Evolutionary conservation across 2,113 vertebrate genomes (phyloP).

Genomic region (Ursus arctos): DNA sequence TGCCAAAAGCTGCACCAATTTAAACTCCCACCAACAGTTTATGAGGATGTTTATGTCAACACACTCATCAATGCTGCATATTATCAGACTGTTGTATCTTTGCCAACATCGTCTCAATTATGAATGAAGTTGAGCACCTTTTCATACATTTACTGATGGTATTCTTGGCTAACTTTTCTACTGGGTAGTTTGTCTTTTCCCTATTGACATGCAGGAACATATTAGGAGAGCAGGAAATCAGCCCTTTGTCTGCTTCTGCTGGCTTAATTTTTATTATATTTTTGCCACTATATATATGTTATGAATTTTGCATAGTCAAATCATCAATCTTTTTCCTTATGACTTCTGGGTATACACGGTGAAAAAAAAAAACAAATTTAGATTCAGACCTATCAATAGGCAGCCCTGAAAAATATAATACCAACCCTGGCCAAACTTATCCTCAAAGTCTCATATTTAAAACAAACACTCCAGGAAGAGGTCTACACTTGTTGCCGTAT

Average conservation of each 20-base stretch:
- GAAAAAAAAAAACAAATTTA: background rate
- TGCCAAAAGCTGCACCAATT: background rate
- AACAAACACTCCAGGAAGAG: constrained; percentile 58
- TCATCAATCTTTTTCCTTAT: background rate
- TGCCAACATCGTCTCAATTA: constrained; percentile 21
- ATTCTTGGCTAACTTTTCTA: constrained; percentile 14
- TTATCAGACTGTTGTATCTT: background rate
- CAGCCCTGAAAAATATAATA: constrained; percentile 26
- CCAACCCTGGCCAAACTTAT: constrained; percentile 21
- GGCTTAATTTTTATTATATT: background rate
- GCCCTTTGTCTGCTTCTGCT: background rate
- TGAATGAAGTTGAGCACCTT: constrained; percentile 26
- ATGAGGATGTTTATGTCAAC: background rate
- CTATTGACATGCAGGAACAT: background rate
- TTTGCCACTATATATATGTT: background rate
- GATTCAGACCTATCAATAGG: constrained; percentile 44
- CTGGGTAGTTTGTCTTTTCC: background rate
- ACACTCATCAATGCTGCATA: background rate
- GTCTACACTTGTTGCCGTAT: constrained; percentile 36
- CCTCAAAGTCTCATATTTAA: constrained; percentile 62
- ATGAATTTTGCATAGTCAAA: background rate
- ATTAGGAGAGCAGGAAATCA: background rate
- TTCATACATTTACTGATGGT: background rate
- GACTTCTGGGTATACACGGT: background rate
- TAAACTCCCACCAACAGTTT: constrained; percentile 52